A percentile compares a stretch with the other conserved stretches of the same genome.
Conservation (phyloP, 2,113 vertebrate species). For the Eubucco bourcierii region DNA sequence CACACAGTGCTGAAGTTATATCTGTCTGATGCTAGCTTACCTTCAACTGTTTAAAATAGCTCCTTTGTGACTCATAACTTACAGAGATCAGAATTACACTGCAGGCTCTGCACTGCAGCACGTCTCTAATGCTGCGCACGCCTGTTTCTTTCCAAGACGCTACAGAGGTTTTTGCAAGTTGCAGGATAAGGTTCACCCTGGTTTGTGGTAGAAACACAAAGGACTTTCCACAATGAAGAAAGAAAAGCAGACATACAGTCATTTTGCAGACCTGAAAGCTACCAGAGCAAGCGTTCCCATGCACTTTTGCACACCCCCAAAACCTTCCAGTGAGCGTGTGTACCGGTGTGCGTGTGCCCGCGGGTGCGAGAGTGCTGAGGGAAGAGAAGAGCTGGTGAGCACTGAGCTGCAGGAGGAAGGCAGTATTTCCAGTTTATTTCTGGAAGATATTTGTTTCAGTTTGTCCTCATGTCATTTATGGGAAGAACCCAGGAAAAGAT, state of each 20-base stretch:
- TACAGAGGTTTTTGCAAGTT: background rate
- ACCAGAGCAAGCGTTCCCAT: background rate
- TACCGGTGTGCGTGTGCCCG: rapidly evolving
- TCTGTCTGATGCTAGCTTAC: background rate
- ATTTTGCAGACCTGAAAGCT: background rate
- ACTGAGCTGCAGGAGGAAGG: background rate
- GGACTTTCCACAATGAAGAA: background rate
- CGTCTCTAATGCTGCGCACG: rapidly evolving
- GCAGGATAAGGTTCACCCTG: background rate
- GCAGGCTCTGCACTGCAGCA: background rate
- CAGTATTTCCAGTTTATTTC: background rate
- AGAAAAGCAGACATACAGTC: background rate
- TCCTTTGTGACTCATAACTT: background rate
- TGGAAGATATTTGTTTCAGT: background rate
- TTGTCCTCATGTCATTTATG: background rate
- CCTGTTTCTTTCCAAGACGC: background rate
- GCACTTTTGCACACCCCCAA: background rate
- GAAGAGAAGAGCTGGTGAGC: background rate
- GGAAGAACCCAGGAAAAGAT: background rate
- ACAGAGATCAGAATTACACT: background rate
- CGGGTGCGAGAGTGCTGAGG: rapidly evolving
- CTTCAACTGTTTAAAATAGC: background rate
- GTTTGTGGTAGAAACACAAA: background rate
- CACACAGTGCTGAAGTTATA: background rate
- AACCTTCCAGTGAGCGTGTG: rapidly evolving